These are phyloP conservation scores for Xiphorhynchus erythropygius DNA, from an alignment of 2,797 vertebrate genomes.

Conservation along the genomic window DNA sequence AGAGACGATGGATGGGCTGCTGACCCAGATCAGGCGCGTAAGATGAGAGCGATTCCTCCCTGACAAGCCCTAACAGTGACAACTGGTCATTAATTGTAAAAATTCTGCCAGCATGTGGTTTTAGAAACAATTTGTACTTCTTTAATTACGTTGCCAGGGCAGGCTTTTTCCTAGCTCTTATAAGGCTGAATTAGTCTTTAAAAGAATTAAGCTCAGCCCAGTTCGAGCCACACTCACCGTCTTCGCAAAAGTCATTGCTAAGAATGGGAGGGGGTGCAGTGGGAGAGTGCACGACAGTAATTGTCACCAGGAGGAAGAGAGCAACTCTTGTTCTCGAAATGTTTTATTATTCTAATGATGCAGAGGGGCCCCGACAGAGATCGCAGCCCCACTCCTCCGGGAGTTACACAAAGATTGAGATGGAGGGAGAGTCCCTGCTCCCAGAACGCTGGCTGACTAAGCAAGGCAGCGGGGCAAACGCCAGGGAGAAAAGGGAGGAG, in stretches of 20 bases:
- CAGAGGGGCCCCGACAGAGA: background rate
- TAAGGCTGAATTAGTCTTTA: slow-evolving; percentile 14
- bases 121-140: slow-evolving; percentile 43
- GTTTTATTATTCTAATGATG: slow-evolving; percentile 37
- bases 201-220: background rate
- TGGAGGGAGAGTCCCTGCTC: background rate
- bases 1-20: background rate
- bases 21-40: background rate
- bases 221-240: background rate
- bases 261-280: background rate
- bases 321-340: background rate
- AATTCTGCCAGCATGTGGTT: slow-evolving; percentile 45
- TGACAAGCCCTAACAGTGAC: background rate
- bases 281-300: background rate
- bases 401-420: background rate
- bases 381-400: background rate
- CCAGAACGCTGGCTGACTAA: background rate
- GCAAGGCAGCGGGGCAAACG: background rate
- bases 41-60: background rate
- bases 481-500: background rate
- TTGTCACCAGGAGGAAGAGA: background rate
- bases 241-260: background rate
- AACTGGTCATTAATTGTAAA: slow-evolving; percentile 35
- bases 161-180: slow-evolving; percentile 11
- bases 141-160: slow-evolving; percentile 7